Percentiles rank a stretch among this genome's conserved stretches.
Conservation (phyloP, 2,888 invertebrate species). For the Andrena minutula region DNA sequence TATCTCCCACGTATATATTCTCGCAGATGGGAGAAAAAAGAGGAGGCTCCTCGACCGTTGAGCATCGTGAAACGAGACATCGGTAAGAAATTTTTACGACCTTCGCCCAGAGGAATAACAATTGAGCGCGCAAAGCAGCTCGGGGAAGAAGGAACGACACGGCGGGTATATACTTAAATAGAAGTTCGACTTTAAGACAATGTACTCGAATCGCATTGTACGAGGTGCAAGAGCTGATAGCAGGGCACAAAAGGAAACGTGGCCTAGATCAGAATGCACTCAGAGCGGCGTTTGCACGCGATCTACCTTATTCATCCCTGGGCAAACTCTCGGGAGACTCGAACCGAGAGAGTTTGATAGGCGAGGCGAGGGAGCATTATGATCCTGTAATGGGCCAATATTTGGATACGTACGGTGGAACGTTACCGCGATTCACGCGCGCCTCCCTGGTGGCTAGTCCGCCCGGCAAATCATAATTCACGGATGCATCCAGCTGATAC, state of each 20-base stretch:
- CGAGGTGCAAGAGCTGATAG: conserved; percentile 56
- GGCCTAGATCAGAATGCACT: conserved; percentile 56
- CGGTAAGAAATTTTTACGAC: conserved; percentile 16
- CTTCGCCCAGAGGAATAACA: conserved; percentile 4
- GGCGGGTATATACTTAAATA: not conserved
- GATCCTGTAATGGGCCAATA: conserved; percentile 82
- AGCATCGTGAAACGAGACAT: not conserved
- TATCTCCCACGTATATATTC: conserved; percentile 18
- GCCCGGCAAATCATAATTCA: conserved; percentile 56
- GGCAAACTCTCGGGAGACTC: conserved; percentile 58
- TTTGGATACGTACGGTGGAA: conserved; percentile 76
- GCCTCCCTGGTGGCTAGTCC: conserved; percentile 51
- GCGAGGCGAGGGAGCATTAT: conserved; percentile 76
- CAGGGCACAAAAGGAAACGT: conserved; percentile 58
- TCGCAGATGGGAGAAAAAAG: not conserved
- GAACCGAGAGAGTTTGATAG: conserved; percentile 61
- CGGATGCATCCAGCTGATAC: conserved; percentile 15
- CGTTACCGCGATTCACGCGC: conserved; percentile 67
- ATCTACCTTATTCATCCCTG: conserved; percentile 64
- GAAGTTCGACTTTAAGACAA: conserved; percentile 28
- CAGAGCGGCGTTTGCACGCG: conserved; percentile 46
- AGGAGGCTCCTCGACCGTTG: not conserved
- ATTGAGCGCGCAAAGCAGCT: not conserved
- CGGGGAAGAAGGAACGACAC: conserved; percentile 2
- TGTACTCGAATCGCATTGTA: conserved; percentile 35